Percentiles rank a stretch among this genome's conserved stretches.
These are phyloP conservation scores for Drosophila serrata DNA, from an alignment of 1,140 invertebrate genomes.

Conservation along the genomic window DNA sequence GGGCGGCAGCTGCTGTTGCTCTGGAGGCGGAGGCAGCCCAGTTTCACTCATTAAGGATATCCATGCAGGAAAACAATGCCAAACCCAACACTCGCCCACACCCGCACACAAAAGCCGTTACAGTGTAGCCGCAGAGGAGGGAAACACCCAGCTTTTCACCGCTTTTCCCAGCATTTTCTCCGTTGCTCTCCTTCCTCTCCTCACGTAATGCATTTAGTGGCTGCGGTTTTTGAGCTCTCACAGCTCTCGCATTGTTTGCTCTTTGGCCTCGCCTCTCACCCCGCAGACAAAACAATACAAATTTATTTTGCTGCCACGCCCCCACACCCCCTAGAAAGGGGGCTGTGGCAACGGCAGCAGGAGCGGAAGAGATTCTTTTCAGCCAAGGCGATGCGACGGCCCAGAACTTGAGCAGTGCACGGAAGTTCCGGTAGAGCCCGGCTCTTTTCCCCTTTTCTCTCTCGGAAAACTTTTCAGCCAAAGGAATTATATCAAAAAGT, in stretches of 20 bases:
- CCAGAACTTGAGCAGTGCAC: slow-evolving; percentile 78
- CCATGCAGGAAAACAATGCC: slow-evolving; percentile 83
- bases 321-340: slow-evolving; percentile 6
- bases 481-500: slow-evolving; percentile 50
- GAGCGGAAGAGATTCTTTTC: slow-evolving; percentile 55
- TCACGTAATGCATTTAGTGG: slow-evolving; percentile 81
- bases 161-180: slow-evolving; percentile 1
- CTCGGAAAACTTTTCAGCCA: slow-evolving; percentile 56
- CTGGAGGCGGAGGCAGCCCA: slow-evolving; percentile 61
- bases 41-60: slow-evolving; percentile 84
- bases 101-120: slow-evolving; percentile 73
- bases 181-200: slow-evolving; percentile 29
- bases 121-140: slow-evolving; percentile 70
- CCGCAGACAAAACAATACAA: slow-evolving; percentile 74
- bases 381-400: slow-evolving; percentile 57
- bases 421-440: slow-evolving; percentile 72
- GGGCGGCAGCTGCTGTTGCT: slow-evolving; percentile 54
- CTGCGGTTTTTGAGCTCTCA: slow-evolving; percentile 78
- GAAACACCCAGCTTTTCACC: slow-evolving; percentile 30
- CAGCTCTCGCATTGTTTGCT: slow-evolving; percentile 72
- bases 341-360: neutral
- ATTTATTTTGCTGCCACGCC: slow-evolving; percentile 66
- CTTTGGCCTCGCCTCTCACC: slow-evolving; percentile 72
- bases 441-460: slow-evolving; percentile 20
- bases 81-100: slow-evolving; percentile 62